phyloP scores from a whole-genome alignment of 2,797 vertebrate genomes.

The Squalus acanthias region DNA sequence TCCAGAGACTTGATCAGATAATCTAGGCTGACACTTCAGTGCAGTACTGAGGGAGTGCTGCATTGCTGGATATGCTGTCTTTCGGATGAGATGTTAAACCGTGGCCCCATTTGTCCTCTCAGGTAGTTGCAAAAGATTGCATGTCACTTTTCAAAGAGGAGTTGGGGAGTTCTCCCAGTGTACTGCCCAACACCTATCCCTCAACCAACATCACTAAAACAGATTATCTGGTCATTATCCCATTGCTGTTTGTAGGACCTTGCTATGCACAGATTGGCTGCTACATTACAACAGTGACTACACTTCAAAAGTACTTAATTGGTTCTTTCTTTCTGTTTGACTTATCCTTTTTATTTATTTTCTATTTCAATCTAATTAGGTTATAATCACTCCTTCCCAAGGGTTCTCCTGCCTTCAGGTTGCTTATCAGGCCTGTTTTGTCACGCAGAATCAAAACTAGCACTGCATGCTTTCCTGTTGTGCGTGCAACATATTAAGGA shows the following conservation, averaged over 20 bases:
- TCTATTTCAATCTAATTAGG: neutral
- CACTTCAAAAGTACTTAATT: neutral
- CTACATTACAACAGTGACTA: neutral
- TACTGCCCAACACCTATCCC: no score
- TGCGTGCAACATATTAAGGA: neutral
- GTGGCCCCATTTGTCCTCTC: no score
- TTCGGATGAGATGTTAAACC: no score
- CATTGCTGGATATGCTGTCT: no score
- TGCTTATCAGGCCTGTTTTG: neutral
- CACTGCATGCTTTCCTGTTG: neutral
- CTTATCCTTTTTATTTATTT: neutral
- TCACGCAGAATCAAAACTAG: neutral
- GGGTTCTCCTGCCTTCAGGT: neutral
- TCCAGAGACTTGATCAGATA: no score
- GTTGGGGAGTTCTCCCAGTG: no score
- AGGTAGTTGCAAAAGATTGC: no score
- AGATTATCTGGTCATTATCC: neutral
- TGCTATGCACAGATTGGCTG: neutral
- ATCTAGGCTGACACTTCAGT: no score
- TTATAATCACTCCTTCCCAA: neutral
- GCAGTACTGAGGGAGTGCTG: no score
- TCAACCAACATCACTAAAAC: no score
- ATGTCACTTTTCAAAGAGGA: no score
- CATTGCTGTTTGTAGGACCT: no score
- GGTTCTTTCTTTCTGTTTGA: neutral